These are phyloP conservation scores for Tachysurus fulvidraco DNA, from an alignment of 2,113 vertebrate species.

Conservation along the genomic window DNA sequence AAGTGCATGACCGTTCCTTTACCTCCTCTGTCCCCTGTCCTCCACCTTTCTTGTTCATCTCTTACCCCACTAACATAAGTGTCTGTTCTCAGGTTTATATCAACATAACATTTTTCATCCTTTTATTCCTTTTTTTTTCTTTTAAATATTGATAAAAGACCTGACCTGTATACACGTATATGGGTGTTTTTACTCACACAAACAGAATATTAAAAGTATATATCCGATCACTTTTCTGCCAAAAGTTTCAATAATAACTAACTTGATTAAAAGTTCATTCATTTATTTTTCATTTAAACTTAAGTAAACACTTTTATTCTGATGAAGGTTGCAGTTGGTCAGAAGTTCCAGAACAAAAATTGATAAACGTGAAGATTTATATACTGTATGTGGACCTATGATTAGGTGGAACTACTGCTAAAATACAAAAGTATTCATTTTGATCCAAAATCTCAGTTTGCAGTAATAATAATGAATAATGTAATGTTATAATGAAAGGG, in stretches of 20 bases:
- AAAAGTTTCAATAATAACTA: not conserved
- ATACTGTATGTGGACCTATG: not conserved
- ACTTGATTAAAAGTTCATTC: not conserved
- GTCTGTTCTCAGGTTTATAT: constrained; percentile 12
- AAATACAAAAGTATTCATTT: not conserved
- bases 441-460: not conserved
- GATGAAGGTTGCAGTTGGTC: not conserved
- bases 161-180: not conserved
- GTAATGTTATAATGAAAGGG: not conserved
- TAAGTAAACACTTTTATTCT: not conserved
- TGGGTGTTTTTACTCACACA: not conserved
- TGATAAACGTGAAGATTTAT: not conserved
- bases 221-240: not conserved
- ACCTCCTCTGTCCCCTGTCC: constrained; percentile 45
- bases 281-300: not conserved
- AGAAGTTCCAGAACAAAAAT: not conserved
- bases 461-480: too few relatives aligned
- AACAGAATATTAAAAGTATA: too few relatives aligned
- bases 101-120: not conserved
- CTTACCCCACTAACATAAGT: constrained; percentile 36
- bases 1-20: constrained; percentile 80
- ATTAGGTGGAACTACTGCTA: not conserved
- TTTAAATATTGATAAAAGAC: constrained; percentile 3
- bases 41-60: constrained; percentile 25
- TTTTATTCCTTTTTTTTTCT: constrained; percentile 4